phyloP scores from a whole-genome alignment of 2,113 vertebrate species.

The Nothocercus nigrocapillus region DNA sequence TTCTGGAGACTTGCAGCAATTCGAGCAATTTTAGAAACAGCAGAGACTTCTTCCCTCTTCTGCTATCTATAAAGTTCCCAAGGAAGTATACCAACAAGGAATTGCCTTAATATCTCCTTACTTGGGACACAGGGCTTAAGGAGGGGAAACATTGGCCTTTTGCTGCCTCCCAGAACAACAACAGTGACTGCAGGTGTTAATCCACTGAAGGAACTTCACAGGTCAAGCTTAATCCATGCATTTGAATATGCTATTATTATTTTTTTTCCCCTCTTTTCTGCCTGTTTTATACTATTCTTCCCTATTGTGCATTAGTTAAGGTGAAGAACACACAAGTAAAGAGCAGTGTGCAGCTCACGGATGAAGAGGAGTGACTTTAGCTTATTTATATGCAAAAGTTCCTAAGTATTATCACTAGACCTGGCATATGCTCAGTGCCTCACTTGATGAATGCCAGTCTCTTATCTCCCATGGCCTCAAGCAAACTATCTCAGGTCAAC shows the following conservation, averaged over 20 bases:
- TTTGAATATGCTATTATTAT: not conserved
- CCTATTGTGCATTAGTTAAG: not conserved
- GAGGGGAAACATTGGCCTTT: not conserved
- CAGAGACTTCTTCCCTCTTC: not conserved
- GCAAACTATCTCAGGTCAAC: not conserved
- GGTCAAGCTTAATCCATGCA: not conserved
- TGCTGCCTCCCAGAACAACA: not conserved
- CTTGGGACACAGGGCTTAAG: constrained; percentile 35
- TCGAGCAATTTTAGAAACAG: not conserved
- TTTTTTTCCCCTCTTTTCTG: not conserved
- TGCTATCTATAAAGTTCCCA: not conserved
- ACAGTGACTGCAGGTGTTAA: not conserved
- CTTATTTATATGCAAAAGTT: not conserved
- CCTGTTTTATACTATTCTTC: no score
- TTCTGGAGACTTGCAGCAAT: not conserved
- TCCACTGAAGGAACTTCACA: not conserved
- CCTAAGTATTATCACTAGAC: not conserved
- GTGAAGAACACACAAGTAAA: not conserved
- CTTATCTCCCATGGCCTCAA: not conserved
- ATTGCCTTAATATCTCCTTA: constrained; percentile 36
- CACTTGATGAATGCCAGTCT: not conserved
- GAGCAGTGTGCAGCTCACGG: not conserved
- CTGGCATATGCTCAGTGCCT: not conserved
- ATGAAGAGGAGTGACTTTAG: not conserved
- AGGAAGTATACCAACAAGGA: not conserved